phyloP scores from a whole-genome alignment of 2,113 vertebrate species.

The Sitta europaea region DNA sequence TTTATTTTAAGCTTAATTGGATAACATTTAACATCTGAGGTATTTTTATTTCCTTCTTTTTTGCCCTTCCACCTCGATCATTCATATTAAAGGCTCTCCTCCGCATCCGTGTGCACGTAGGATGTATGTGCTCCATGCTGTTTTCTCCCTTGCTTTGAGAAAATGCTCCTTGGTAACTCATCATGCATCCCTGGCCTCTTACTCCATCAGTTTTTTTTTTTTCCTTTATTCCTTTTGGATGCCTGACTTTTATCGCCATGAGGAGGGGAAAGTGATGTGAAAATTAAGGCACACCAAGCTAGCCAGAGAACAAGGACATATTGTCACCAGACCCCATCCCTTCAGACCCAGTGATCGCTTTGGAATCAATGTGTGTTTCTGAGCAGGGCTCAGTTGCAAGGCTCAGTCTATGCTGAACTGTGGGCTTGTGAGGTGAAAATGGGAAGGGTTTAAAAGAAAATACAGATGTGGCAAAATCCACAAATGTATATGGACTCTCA shows the following conservation, averaged over 20 bases:
- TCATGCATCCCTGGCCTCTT: not conserved
- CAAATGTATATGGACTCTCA: not conserved
- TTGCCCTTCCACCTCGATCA: not conserved
- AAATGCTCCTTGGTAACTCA: constrained; percentile 30
- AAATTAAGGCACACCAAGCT: not conserved
- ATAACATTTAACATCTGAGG: constrained; percentile 73
- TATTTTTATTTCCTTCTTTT: not conserved
- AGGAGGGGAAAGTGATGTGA: constrained; percentile 50
- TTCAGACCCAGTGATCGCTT: constrained; percentile 17
- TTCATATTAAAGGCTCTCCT: constrained; percentile 19
- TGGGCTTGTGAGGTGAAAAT: constrained; percentile 26
- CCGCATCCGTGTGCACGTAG: not conserved
- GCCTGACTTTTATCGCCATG: constrained; percentile 1
- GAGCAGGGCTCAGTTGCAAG: not conserved
- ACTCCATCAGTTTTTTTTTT: not conserved
- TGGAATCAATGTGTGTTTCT: constrained; percentile 51
- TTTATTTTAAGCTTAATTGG: constrained; percentile 71
- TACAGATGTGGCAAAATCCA: constrained; percentile 14
- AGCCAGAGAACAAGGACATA: not conserved
- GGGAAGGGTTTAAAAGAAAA: constrained; percentile 14
- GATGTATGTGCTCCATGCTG: constrained; percentile 26
- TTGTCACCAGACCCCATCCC: constrained; percentile 15
- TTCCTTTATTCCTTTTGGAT: constrained; percentile 18
- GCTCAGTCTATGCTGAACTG: not conserved
- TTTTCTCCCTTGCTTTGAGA: constrained; percentile 34